Evolutionary conservation across 2,797 vertebrate genomes (phyloP).

Genomic region (Micromesistius poutassou): DNA sequence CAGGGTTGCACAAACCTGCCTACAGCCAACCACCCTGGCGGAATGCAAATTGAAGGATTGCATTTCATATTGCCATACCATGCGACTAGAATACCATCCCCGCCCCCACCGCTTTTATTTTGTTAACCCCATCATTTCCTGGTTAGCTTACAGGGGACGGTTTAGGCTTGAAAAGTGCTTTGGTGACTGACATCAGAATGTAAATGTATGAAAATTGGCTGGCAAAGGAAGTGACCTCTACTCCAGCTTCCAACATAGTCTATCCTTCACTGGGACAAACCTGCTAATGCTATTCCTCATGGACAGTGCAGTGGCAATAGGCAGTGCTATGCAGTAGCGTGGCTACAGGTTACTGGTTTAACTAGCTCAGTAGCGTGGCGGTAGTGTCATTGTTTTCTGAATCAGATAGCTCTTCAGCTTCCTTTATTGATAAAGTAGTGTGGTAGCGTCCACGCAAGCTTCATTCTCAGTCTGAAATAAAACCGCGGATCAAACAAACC

Average conservation of each 20-base stretch:
- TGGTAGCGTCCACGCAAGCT: too few species aligned
- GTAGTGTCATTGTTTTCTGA: too few species aligned
- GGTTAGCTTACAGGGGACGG: conserved; percentile 19
- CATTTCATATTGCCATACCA: conserved; percentile 12
- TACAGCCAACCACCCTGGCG: background rate
- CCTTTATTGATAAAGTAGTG: too few species aligned
- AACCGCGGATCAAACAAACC: too few species aligned
- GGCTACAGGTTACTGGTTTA: too few species aligned
- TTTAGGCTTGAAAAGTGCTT: conserved; percentile 14
- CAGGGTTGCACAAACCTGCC: background rate
- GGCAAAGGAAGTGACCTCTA: conserved; percentile 30
- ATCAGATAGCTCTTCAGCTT: too few species aligned
- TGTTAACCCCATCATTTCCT: conserved; percentile 14
- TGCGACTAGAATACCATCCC: conserved; percentile 19
- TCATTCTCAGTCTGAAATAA: too few species aligned
- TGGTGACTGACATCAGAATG: conserved; percentile 31
- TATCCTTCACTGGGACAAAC: background rate
- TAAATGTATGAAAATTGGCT: conserved; percentile 46
- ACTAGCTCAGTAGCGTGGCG: too few species aligned
- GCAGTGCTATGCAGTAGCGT: too few species aligned
- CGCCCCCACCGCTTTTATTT: conserved; percentile 13
- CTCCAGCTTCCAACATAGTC: conserved; percentile 16
- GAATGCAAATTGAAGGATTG: conserved; percentile 1
- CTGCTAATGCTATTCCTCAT: background rate
- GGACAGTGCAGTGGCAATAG: too few species aligned